Percentiles rank a stretch among this genome's conserved stretches.
Conservation (phyloP, 2,888 invertebrate genomes). For the Leptopilina drosophilae region DNA sequence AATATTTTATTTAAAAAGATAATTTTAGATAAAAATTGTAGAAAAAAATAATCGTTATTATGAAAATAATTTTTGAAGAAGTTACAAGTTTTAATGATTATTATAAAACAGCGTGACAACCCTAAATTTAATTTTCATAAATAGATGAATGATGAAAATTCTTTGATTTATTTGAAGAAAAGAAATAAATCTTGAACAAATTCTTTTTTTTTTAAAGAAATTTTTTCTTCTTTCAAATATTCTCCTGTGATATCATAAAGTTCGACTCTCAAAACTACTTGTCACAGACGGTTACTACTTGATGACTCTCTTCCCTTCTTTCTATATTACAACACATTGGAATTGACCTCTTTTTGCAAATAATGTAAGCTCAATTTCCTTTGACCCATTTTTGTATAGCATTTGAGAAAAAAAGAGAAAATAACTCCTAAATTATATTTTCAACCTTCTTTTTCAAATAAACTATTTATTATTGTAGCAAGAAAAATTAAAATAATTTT, state of each 20-base stretch:
- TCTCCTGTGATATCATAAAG: not conserved
- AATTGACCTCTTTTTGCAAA: conserved; percentile 26
- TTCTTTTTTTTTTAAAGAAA: too few relatives aligned
- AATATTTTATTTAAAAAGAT: too few relatives aligned
- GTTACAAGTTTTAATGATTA: too few relatives aligned
- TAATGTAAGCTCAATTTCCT: conserved; percentile 6
- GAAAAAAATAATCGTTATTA: too few relatives aligned
- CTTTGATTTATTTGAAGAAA: too few relatives aligned
- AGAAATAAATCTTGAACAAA: too few relatives aligned
- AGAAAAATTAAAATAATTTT: not conserved
- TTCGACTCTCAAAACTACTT: conserved; percentile 6
- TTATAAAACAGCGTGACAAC: too few relatives aligned
- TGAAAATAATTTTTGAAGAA: too few relatives aligned
- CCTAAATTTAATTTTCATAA: too few relatives aligned
- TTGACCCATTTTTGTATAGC: not conserved
- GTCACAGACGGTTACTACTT: not conserved
- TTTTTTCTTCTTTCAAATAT: conserved; percentile 4
- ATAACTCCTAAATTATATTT: not conserved
- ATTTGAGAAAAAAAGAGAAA: not conserved
- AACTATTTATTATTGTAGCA: not conserved
- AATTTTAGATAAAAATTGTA: too few relatives aligned
- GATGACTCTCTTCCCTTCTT: conserved; percentile 12
- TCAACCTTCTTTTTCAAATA: not conserved
- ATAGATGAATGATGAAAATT: too few relatives aligned
- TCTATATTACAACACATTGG: conserved; percentile 20